Base-by-base conservation (phyloP, 2,888 invertebrate genomes). In the Coelopa pilipes region DNA sequence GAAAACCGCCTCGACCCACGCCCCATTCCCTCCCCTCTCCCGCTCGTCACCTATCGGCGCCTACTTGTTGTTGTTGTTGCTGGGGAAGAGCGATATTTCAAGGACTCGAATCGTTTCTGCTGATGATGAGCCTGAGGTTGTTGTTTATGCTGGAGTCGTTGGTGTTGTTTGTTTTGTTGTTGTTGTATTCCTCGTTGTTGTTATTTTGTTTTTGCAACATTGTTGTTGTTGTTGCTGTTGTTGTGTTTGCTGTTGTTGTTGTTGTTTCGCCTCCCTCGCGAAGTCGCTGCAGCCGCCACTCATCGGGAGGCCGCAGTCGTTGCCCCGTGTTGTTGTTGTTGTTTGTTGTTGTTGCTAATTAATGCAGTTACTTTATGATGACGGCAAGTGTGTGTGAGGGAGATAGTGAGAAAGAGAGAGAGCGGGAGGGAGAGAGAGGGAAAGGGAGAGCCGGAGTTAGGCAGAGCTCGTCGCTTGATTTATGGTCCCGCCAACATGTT, bases 121-220 rank as follows among this genome's bases (percentile, higher is more conserved):
- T 34, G 49, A 46, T 60, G 60, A 34, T 47, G 55, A 15, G 15
- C 17, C 45, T 55, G n/a, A 49, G 60, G 49, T 15, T 21, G 21
- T 13, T 10, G 34, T 17, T 62, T 21, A 13, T n/a, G 70, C 50
- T 62, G 62, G 70, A 49, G 70, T 70, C 7, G 3, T 17, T 17
- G 46, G 17, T 45, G 59, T 5, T 19, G n/a, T 55, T n/a, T n/a
- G n/a, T n/a, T n/a, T n/a, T 15, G 46, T 17, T 46, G 19, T 7
- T 59, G n/a, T 55, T 55, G 24, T 45, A 15, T 21, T 5, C 13
- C 47, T 46, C 11, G 49, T 65, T 3, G 19, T n/a, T n/a, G 17
- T 65, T 17, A n/a, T 9, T 49, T 21, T 59, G 57, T 59, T 12
- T 19, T 12, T 13, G 57, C 19, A 21, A 59, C 13, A 59, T 59